These are phyloP conservation scores for Melinaea marsaeus DNA, from an alignment of 2,888 invertebrate species.

Conservation along the genomic window DNA sequence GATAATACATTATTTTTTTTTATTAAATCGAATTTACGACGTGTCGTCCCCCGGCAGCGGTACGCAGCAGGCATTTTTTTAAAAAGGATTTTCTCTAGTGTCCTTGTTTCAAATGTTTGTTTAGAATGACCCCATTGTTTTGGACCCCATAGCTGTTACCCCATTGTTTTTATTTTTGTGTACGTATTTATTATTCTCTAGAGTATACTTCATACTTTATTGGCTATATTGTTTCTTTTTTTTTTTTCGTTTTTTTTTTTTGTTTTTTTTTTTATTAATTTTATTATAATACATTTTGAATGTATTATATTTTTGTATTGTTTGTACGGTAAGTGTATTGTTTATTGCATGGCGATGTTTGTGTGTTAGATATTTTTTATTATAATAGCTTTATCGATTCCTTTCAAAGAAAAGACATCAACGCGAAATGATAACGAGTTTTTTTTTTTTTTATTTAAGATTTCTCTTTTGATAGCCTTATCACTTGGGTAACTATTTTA, in stretches of 20 bases:
- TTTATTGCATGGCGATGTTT: slow-evolving; percentile 21
- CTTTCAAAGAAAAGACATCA: slow-evolving; percentile 41
- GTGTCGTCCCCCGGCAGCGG: slow-evolving; percentile 49
- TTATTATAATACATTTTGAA: slow-evolving; percentile 16
- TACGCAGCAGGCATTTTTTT: slow-evolving; percentile 48
- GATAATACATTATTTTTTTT: slow-evolving; percentile 33
- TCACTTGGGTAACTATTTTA: not conserved
- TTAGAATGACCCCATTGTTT: slow-evolving; percentile 47
- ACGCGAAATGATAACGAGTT: slow-evolving; percentile 33
- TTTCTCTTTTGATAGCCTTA: not conserved
- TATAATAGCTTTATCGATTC: slow-evolving; percentile 21
- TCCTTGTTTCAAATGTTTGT: slow-evolving; percentile 56
- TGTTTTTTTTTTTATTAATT: too few species aligned
- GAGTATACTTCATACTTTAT: slow-evolving; percentile 39
- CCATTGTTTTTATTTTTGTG: slow-evolving; percentile 44
- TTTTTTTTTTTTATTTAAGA: slow-evolving; percentile 4
- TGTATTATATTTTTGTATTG: slow-evolving; percentile 10
- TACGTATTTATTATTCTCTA: slow-evolving; percentile 48
- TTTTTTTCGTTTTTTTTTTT: slow-evolving; percentile 2
- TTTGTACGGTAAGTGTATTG: slow-evolving; percentile 16
- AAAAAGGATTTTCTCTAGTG: slow-evolving; percentile 41
- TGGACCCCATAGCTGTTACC: slow-evolving; percentile 39
- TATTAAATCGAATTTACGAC: slow-evolving; percentile 32
- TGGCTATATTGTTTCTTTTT: slow-evolving; percentile 21
- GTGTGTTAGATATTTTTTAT: slow-evolving; percentile 16